Evolutionary conservation across 2,888 invertebrate species (phyloP).

Genomic region (Troglohyphantes excavatus): DNA sequence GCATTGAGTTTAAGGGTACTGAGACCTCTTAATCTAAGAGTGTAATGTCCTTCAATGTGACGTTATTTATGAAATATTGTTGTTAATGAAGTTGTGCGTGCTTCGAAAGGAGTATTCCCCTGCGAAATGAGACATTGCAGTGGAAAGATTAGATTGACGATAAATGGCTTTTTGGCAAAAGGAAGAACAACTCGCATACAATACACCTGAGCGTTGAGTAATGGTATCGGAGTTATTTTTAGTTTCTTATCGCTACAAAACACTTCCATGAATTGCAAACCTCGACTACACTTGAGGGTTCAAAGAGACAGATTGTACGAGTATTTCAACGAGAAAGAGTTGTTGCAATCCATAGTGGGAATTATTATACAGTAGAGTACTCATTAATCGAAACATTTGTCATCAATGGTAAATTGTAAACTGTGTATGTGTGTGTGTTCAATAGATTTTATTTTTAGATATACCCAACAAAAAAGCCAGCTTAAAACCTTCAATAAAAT

Average conservation of each 20-base stretch:
- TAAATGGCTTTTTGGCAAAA: conserved; percentile 59
- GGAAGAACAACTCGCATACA: conserved; percentile 34
- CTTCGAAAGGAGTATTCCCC: not conserved
- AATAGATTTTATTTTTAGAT: too few relatives aligned
- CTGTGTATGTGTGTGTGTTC: too few relatives aligned
- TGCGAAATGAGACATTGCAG: conserved; percentile 65
- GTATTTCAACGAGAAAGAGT: not conserved
- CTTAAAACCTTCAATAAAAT: too few relatives aligned
- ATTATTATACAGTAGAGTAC: too few relatives aligned
- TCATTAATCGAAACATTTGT: too few relatives aligned
- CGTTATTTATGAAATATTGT: too few relatives aligned
- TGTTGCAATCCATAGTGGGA: not conserved
- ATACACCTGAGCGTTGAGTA: conserved; percentile 55
- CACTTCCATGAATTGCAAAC: conserved; percentile 68
- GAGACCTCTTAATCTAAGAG: too few relatives aligned
- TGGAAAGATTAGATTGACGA: conserved; percentile 64
- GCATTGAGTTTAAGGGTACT: too few relatives aligned
- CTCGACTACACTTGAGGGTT: conserved; percentile 11
- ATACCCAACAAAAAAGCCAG: too few relatives aligned
- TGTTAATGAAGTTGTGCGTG: too few relatives aligned
- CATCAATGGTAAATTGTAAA: too few relatives aligned
- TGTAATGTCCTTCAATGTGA: too few relatives aligned
- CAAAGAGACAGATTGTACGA: not conserved
- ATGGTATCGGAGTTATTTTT: conserved; percentile 61
- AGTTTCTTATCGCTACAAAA: conserved; percentile 56